phyloP scores from a whole-genome alignment of 2,113 vertebrate genomes.

The Oncorhynchus kisutch region DNA sequence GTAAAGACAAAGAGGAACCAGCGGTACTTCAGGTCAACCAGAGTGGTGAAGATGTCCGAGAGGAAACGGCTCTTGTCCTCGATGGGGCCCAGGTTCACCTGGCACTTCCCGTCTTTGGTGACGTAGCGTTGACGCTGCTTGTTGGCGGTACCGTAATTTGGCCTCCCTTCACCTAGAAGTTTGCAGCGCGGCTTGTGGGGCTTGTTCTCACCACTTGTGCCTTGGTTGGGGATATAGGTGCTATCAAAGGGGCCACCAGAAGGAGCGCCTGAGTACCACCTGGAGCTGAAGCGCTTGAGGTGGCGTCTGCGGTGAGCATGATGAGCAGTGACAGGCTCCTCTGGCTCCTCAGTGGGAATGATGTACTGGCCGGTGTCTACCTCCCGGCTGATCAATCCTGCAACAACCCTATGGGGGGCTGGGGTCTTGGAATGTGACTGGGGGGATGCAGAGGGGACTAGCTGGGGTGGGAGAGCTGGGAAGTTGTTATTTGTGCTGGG shows the following conservation, averaged over 20 bases:
- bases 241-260: constrained; percentile 24
- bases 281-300: constrained; percentile 60
- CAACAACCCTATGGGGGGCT: background rate
- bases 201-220: constrained; percentile 19
- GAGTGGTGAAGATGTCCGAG: constrained; percentile 83
- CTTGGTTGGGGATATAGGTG: background rate
- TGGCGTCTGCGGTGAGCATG: constrained; percentile 34
- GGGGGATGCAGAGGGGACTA: background rate
- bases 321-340: background rate
- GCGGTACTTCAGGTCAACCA: constrained; percentile 83
- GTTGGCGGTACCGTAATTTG: constrained; percentile 29
- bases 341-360: background rate
- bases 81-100: constrained; percentile 81
- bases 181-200: constrained; percentile 68
- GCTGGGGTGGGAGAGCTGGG: background rate
- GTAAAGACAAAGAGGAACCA: constrained; percentile 85
- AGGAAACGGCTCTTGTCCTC: constrained; percentile 79
- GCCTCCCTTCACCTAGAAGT: constrained; percentile 72
- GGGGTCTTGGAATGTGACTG: background rate
- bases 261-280: constrained; percentile 53
- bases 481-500: constrained; percentile 42
- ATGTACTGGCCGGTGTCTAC: background rate
- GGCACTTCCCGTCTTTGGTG: constrained; percentile 83
- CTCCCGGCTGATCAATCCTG: background rate
- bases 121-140: constrained; percentile 79